phyloP scores from a whole-genome alignment of 1,140 invertebrate species.

The Chymomyza costata region DNA sequence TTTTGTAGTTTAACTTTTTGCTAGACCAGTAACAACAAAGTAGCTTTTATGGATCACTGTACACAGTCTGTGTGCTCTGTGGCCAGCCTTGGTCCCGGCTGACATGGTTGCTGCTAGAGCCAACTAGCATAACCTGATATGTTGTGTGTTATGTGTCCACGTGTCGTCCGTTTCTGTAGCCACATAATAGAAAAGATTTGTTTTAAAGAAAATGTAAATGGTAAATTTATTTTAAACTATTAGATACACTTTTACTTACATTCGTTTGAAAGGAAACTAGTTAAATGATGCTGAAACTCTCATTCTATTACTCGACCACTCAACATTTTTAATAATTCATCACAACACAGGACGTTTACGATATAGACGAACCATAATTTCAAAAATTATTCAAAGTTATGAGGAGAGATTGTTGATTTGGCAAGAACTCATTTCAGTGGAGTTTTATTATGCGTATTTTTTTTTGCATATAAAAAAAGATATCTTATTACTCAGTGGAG shows the following conservation, averaged over 20 bases:
- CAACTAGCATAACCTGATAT: constrained; percentile 2
- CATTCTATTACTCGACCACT: no score
- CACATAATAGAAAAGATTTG: constrained; percentile 50
- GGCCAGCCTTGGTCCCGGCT: no score
- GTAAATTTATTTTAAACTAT: background rate
- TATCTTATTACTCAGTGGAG: no score
- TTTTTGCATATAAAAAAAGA: no score
- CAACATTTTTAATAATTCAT: no score
- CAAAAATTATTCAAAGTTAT: no score
- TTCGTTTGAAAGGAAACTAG: constrained; percentile 43
- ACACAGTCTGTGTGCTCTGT: constrained; percentile 4
- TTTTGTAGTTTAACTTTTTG: constrained; percentile 43
- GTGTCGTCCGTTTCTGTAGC: constrained; percentile 1
- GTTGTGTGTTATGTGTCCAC: constrained; percentile 4
- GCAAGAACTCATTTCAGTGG: no score
- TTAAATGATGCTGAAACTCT: constrained; percentile 39
- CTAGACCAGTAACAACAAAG: constrained; percentile 15
- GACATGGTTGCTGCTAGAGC: no score
- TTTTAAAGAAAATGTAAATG: constrained; percentile 52
- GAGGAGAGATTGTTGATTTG: no score
- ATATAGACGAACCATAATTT: no score
- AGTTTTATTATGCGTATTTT: no score
- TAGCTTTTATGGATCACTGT: constrained; percentile 33
- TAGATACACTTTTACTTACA: constrained; percentile 10
- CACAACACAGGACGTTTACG: no score